Evolutionary conservation across 2,113 vertebrate genomes (phyloP).

Genomic region (Percina caprodes): DNA sequence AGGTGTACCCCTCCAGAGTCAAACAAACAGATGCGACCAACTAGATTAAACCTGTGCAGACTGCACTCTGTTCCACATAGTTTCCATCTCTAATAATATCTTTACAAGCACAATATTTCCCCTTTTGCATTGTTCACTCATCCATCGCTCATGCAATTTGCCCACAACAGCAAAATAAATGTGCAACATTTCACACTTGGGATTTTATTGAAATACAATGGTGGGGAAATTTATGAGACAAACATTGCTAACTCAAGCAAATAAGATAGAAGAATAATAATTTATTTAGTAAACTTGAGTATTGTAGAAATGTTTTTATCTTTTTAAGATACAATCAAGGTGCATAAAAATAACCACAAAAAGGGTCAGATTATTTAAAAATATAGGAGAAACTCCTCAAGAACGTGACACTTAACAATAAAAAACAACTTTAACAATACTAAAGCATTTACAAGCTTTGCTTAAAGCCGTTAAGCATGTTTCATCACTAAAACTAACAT

Average conservation of each 20-base stretch:
- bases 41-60: conserved; percentile 21
- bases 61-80: background rate
- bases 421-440: conserved; percentile 4
- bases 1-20: conserved; percentile 20
- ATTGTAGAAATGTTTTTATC: conserved; percentile 14
- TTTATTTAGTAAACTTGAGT: conserved; percentile 41
- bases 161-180: background rate
- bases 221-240: background rate
- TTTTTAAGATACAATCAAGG: conserved; percentile 19
- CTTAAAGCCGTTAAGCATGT: background rate
- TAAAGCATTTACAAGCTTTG: conserved; percentile 23
- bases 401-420: conserved; percentile 19
- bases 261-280: too few species aligned
- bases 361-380: conserved; percentile 15
- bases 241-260: background rate
- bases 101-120: conserved; percentile 9
- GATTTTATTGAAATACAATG: background rate
- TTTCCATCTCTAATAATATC: conserved; percentile 29
- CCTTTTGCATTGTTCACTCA: background rate
- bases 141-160: background rate
- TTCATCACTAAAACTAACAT: conserved; percentile 29
- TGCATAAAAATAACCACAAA: conserved; percentile 3
- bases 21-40: conserved; percentile 49
- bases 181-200: background rate
- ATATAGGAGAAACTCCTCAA: background rate